Base-by-base conservation (phyloP, 1,140 invertebrate species). In the Cylas formicarius region DNA sequence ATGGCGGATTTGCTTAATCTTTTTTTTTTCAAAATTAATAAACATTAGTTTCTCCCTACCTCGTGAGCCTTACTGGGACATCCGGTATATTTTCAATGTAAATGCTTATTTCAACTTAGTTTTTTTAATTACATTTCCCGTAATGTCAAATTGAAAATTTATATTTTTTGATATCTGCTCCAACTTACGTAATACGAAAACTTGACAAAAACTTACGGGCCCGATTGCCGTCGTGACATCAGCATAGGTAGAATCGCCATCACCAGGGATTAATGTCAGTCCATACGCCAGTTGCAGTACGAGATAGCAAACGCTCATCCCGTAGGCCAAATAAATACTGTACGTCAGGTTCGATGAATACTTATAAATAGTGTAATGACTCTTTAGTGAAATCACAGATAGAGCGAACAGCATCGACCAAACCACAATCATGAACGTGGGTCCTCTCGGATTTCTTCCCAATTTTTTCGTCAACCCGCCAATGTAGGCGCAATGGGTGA, bases 401-500 rank as follows among this genome's bases (percentile, higher is more conserved):
- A 84, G 61, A 9, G 82, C 66, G n/a, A 80, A 74, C 28, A 76
- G 65, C 20, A 80, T 52, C 24, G 75, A 61, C 77, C 82, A 85
- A 17, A 80, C 48, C 8, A 84, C 62, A 50, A 84, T 68, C 36
- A 86, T 69, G 5, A 74, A 49, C 17, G 78, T 62, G 2, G 85
- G 82, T 2, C 90, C 89, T 39, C 86, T 69, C 40, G 80, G 74
- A 68, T 76, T 86, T 28, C 68, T 68, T 32, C 71, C 73, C 36
- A 75, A 69, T 63, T 70, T 74, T 55, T 67, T 77, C 56, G 78
- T 76, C 14, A 90, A 63, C 13, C 77, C 76, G 42, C 83, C 53
- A 20, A 86, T 67, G 63, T 82, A 92, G 10, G 77, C 72, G 52
- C 83, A 75, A 68, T 93, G 88, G 10, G 86, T 69, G 18, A 84